Base-by-base conservation (phyloP, 2,797 vertebrate genomes). In the Periparus ater region DNA sequence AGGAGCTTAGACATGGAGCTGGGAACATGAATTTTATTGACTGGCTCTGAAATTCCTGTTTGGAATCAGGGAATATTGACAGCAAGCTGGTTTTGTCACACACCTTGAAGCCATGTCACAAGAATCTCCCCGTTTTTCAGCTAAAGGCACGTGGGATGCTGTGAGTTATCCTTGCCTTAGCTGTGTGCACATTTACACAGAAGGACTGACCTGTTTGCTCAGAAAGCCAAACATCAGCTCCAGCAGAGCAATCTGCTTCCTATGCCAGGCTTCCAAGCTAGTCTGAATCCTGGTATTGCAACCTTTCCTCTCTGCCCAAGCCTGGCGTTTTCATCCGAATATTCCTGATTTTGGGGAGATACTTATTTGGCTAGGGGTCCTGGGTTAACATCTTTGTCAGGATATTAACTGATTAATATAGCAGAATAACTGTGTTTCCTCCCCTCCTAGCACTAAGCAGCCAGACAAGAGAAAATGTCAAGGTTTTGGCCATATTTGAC, bases 381-480 rank as follows among this genome's bases (percentile, higher is more conserved):
- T 2, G 5, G 62, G n/a, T 44, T 62, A 57, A 6, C 18, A 45
- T 48, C 36, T 79, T 73, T 70, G 10, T 75, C n/a, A 88, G 40
- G 34, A 29, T 51, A 80, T 57, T 53, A 71, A 53, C 21, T 77
- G 26, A 34, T 34, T 81, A 68, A 73, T 55, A 34, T 51, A 38
- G 6, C 16, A 88, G n/a, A 54, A 83, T n/a, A 84, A 54, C 30
- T 72, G 3, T 44, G 7, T 54, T 93, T 82, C 16, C 17, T 84
- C 14, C 10, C 8, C 20, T 72, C 25, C 20, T 27, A 53, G n/a
- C 44, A 66, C 34, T 60, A 63, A 87, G 74, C 70, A 88, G 54
- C 15, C 21, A 86, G 44, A 34, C 47, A 82, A 85, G 63, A 13
- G 61, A 90, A 94, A 90, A 93, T 85, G 71, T 68, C 77, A 84